Conservation (phyloP, 2,797 vertebrate species). For the Eulemur rubriventer region DNA sequence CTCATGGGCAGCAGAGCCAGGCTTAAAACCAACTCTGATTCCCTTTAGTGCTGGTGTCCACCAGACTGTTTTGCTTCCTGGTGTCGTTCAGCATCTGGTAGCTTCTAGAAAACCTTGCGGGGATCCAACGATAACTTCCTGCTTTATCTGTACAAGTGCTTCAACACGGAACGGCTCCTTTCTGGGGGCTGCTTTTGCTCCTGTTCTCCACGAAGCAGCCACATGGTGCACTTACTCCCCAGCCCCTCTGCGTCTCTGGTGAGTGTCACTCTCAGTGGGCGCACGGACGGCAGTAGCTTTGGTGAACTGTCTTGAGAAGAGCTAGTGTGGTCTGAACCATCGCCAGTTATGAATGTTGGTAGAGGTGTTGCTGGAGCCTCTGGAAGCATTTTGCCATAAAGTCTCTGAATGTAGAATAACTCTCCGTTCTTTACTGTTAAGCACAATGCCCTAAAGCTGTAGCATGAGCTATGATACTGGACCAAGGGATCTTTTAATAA, state of each 20-base stretch:
- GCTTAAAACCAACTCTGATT: neutral
- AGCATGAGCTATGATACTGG: neutral
- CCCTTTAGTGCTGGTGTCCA: neutral
- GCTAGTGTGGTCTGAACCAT: neutral
- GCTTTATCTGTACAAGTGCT: neutral
- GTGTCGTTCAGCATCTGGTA: neutral
- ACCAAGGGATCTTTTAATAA: neutral
- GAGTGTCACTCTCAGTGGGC: neutral
- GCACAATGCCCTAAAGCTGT: neutral
- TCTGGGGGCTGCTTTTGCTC: neutral
- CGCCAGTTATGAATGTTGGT: neutral
- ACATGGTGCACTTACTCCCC: neutral
- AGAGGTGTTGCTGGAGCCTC: neutral
- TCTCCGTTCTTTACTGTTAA: neutral
- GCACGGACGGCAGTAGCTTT: neutral
- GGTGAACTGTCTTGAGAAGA: neutral
- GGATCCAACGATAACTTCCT: neutral
- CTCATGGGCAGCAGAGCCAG: neutral
- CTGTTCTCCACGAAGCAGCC: neutral
- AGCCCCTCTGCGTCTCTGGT: neutral
- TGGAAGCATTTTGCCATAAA: neutral
- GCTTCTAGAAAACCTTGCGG: neutral
- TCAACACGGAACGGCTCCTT: neutral
- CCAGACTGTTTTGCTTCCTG: neutral
- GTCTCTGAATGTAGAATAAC: neutral